A percentile compares a stretch with the other conserved stretches of the same genome.
phyloP scores from a whole-genome alignment of 2,113 vertebrate species.

The Circaetus gallicus region DNA sequence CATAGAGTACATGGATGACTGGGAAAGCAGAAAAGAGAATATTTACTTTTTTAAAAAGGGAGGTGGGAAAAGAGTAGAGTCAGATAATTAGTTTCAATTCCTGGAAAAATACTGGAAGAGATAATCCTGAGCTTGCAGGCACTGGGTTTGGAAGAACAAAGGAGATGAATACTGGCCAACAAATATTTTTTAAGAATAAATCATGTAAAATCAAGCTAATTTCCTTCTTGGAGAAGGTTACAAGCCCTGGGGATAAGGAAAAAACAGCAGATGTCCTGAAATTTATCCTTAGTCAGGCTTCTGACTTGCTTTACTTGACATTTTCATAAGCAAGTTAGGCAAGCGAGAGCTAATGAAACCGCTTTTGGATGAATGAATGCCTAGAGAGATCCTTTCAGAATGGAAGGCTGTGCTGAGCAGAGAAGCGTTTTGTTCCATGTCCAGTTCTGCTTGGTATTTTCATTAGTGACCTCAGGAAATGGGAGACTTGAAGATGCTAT shows the following conservation, averaged over 20 bases:
- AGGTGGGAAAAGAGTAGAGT: background rate
- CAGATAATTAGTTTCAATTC: conserved; percentile 4
- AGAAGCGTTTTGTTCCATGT: background rate
- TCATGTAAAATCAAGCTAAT: conserved; percentile 16
- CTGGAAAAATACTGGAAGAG: conserved; percentile 29
- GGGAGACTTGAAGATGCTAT: background rate
- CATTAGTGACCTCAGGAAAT: background rate
- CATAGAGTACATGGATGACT: background rate
- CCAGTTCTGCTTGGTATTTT: background rate
- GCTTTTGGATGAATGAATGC: conserved; percentile 3
- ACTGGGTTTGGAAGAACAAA: conserved; percentile 34
- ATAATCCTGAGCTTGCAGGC: background rate
- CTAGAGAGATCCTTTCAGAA: conserved; percentile 1
- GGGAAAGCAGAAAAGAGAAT: conserved; percentile 1
- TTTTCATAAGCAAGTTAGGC: conserved; percentile 27
- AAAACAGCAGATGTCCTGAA: conserved; percentile 12
- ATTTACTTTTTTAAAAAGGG: background rate
- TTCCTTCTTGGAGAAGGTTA: conserved; percentile 38
- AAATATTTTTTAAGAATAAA: conserved; percentile 31
- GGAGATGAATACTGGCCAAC: conserved; percentile 5
- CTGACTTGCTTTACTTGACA: conserved; percentile 33
- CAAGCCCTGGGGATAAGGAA: background rate
- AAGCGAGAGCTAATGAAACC: conserved; percentile 26
- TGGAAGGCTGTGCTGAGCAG: background rate
- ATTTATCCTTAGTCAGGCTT: conserved; percentile 27